A percentile compares a stretch with the other conserved stretches of the same genome.
Evolutionary conservation across 1,140 invertebrate species (phyloP).

Genomic region (Sycophaga agraensis): DNA sequence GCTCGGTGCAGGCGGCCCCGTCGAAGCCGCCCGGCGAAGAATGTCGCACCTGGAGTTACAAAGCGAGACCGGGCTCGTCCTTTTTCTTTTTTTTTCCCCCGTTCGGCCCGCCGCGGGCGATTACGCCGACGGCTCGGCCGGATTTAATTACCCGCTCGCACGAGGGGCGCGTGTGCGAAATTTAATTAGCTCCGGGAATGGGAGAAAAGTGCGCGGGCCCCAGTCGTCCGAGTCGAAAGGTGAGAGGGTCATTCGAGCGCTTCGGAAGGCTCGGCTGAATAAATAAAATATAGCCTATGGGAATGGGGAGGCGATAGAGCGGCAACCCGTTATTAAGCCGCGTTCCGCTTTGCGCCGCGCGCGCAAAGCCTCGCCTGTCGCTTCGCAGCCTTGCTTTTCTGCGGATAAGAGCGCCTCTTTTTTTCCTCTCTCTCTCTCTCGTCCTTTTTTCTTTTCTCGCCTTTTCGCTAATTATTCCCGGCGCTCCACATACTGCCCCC

Average conservation of each 20-base stretch:
- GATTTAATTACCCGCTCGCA: slow-evolving; percentile 7
- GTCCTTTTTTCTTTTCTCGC: neutral
- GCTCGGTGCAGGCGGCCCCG: too few relatives aligned
- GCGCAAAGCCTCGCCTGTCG: slow-evolving; percentile 27
- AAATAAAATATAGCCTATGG: slow-evolving; percentile 49
- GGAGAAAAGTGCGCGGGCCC: slow-evolving; percentile 4
- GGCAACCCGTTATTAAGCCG: slow-evolving; percentile 50
- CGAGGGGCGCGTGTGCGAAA: neutral
- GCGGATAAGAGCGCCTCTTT: neutral
- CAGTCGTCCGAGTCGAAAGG: slow-evolving; percentile 31
- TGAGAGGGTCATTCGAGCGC: slow-evolving; percentile 39
- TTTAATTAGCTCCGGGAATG: slow-evolving; percentile 18
- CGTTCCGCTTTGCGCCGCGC: too few relatives aligned
- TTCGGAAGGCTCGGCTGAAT: slow-evolving; percentile 39
- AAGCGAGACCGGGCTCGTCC: too few relatives aligned
- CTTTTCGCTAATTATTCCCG: too few relatives aligned
- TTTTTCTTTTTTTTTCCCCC: neutral
- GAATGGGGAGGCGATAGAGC: too few relatives aligned
- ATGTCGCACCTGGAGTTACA: neutral
- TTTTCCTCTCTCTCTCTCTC: neutral
- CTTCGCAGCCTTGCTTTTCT: neutral
- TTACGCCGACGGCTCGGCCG: neutral
- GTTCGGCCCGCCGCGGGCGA: too few relatives aligned
- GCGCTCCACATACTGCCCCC: too few relatives aligned
- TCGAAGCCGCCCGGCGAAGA: too few relatives aligned